phyloP scores from a whole-genome alignment of 2,888 invertebrate genomes.

The Dryomyza anilis region DNA sequence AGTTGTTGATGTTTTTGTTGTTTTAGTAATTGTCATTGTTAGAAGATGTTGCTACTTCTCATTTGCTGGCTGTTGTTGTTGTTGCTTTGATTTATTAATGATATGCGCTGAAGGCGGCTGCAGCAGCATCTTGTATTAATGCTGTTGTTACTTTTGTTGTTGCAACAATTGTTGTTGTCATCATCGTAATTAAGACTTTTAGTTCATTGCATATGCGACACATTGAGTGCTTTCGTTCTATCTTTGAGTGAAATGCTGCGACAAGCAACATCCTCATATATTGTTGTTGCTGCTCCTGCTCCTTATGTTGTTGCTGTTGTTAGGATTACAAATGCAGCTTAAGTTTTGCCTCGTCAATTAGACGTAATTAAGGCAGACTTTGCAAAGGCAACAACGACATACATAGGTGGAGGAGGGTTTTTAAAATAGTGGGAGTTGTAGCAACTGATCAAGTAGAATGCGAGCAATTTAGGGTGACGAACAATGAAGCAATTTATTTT shows the following conservation, averaged over 20 bases:
- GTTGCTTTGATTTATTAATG: constrained; percentile 50
- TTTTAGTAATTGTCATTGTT: constrained; percentile 31
- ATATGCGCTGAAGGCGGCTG: constrained; percentile 46
- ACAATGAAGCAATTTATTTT: too few relatives aligned
- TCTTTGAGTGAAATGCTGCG: too few relatives aligned
- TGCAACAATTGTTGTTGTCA: too few relatives aligned
- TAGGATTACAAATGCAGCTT: constrained; percentile 28
- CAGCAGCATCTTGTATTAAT: constrained; percentile 19
- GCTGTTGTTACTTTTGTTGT: constrained; percentile 7
- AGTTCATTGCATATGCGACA: constrained; percentile 21
- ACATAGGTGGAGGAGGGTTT: too few relatives aligned
- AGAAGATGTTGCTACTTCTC: constrained; percentile 25
- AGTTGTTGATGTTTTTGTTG: constrained; percentile 28
- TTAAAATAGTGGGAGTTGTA: too few relatives aligned
- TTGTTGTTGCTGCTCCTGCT: too few relatives aligned
- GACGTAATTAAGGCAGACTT: constrained; percentile 58
- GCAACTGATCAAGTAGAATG: too few relatives aligned
- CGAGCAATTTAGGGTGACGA: too few relatives aligned
- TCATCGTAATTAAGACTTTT: constrained; percentile 24
- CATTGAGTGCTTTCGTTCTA: background rate
- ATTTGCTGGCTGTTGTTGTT: background rate
- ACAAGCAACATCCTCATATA: too few relatives aligned
- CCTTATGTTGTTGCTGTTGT: constrained; percentile 35
- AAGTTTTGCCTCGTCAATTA: constrained; percentile 60
- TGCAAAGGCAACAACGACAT: too few relatives aligned